Conservation (phyloP, 2,888 invertebrate genomes). For the Lochmaea crataegi region DNA sequence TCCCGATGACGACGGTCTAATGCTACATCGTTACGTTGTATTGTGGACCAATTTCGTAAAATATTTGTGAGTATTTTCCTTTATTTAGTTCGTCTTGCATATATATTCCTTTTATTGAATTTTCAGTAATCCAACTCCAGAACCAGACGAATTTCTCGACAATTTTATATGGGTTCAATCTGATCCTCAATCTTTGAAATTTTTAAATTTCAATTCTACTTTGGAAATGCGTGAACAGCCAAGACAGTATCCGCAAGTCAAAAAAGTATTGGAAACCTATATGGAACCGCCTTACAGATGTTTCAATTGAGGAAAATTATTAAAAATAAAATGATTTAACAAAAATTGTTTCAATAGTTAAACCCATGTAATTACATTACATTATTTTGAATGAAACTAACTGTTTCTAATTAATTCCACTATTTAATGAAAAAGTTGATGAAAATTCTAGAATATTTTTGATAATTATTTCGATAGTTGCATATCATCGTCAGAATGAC, state of each 20-base stretch:
- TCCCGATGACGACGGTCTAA: conserved; percentile 10
- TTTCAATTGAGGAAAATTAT: neutral
- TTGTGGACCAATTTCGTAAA: conserved; percentile 44
- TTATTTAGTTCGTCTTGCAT: neutral
- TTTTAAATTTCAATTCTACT: conserved; percentile 39
- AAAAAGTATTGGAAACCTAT: conserved; percentile 35
- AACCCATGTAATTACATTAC: no score
- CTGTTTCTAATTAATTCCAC: no score
- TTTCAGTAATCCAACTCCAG: conserved; percentile 44
- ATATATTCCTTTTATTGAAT: no score
- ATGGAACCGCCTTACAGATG: conserved; percentile 18
- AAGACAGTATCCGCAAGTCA: conserved; percentile 30
- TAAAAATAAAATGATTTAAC: neutral
- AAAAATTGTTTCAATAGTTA: neutral
- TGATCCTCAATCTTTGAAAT: conserved; percentile 23
- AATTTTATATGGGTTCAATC: conserved; percentile 33
- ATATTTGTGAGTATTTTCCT: conserved; percentile 35
- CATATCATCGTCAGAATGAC: no score
- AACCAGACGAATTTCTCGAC: conserved; percentile 32
- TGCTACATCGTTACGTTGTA: conserved; percentile 31
- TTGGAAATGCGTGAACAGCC: conserved; percentile 35
- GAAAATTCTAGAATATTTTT: no score
- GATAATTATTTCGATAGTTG: no score
- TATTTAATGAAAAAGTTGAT: no score
- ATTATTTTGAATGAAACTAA: no score